These are phyloP conservation scores for Chrysomallon squamiferum DNA, from an alignment of 1,140 invertebrate genomes.

Conservation along the genomic window DNA sequence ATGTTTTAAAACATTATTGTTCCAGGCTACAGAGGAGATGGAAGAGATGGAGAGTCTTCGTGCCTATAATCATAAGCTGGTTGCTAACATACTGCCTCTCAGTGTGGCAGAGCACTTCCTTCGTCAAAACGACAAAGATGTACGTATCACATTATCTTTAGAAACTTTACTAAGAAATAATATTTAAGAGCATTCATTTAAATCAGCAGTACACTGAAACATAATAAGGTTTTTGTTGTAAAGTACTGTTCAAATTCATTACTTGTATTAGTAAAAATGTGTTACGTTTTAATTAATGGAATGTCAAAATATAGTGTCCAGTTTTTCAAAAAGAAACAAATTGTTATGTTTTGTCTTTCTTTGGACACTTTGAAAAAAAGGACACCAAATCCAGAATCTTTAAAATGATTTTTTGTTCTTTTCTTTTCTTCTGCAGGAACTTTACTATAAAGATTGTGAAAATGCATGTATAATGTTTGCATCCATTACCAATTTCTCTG, in stretches of 20 bases:
- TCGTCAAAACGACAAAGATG: slow-evolving; percentile 64
- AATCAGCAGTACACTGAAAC: too few relatives aligned
- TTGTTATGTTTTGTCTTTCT: too few relatives aligned
- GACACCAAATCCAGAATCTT: too few relatives aligned
- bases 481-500: slow-evolving; percentile 95
- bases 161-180: not conserved
- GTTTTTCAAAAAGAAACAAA: too few relatives aligned
- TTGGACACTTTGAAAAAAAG: too few relatives aligned
- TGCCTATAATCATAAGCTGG: slow-evolving; percentile 58
- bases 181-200: not conserved
- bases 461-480: slow-evolving; percentile 93
- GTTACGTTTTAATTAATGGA: too few relatives aligned
- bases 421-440: slow-evolving; percentile 71
- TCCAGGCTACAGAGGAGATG: slow-evolving; percentile 68
- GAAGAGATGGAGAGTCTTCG: slow-evolving; percentile 60
- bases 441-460: slow-evolving; percentile 92
- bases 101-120: slow-evolving; percentile 95
- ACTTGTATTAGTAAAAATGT: too few relatives aligned
- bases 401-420: too few relatives aligned
- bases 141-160: slow-evolving; percentile 32
- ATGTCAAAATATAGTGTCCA: too few relatives aligned
- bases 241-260: too few relatives aligned
- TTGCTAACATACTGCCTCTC: slow-evolving; percentile 92
- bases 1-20: too few relatives aligned
- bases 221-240: too few relatives aligned